A percentile compares a stretch with the other conserved stretches of the same genome.
These are phyloP conservation scores for Sepiola atlantica DNA, from an alignment of 2,888 invertebrate species.

Conservation along the genomic window DNA sequence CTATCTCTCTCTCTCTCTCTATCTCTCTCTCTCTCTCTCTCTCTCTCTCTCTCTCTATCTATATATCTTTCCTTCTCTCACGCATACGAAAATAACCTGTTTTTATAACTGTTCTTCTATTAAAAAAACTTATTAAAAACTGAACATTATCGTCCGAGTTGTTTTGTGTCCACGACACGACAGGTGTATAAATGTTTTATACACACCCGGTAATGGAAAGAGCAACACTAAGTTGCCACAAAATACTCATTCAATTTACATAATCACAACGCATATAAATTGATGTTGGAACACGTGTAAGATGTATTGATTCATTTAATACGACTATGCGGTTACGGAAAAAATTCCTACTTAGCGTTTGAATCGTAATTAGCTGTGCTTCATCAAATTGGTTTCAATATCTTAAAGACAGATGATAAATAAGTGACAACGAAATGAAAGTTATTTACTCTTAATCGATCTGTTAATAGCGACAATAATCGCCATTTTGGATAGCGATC, in stretches of 20 bases:
- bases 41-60: not conserved
- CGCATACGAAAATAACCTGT: too few species aligned
- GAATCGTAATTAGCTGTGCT: not conserved
- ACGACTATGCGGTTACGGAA: not conserved
- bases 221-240: too few species aligned
- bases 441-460: not conserved
- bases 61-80: not conserved
- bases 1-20: not conserved
- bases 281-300: not conserved
- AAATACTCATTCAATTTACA: too few species aligned
- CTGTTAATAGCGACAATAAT: not conserved
- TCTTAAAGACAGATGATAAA: not conserved
- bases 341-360: not conserved
- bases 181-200: too few species aligned
- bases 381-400: not conserved
- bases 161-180: too few species aligned
- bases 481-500: not conserved
- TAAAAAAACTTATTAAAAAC: too few species aligned
- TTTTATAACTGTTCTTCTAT: too few species aligned
- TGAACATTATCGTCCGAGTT: too few species aligned
- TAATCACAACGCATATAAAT: not conserved
- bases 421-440: not conserved
- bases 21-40: constrained; percentile 16
- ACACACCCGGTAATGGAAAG: too few species aligned
- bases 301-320: not conserved